Percentiles rank a stretch among this genome's conserved stretches.
phyloP scores from a whole-genome alignment of 1,140 invertebrate species.

The Zeugodacus cucurbitae region DNA sequence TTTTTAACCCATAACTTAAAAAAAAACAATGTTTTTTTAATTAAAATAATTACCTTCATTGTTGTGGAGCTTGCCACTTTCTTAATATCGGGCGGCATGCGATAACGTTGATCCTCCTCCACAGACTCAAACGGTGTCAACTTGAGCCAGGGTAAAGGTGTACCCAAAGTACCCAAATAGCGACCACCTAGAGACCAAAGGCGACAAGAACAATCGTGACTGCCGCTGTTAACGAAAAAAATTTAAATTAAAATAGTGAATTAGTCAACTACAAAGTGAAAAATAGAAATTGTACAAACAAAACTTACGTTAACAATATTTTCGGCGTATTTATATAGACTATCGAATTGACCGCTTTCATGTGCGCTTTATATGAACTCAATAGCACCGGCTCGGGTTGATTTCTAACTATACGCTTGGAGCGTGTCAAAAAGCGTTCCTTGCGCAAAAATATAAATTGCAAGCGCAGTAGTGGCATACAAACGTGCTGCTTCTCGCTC shows the following conservation, averaged over 20 bases:
- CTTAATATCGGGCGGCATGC: slow-evolving; percentile 74
- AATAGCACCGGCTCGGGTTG: slow-evolving; percentile 75
- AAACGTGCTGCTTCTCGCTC: slow-evolving; percentile 66
- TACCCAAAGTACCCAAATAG: slow-evolving; percentile 77
- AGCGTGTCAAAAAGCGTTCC: slow-evolving; percentile 71
- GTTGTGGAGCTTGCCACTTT: slow-evolving; percentile 76
- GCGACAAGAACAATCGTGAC: slow-evolving; percentile 76
- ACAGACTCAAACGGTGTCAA: slow-evolving; percentile 67
- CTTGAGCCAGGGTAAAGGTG: slow-evolving; percentile 70
- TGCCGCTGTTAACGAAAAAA: slow-evolving; percentile 68
- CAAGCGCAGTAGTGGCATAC: slow-evolving; percentile 71
- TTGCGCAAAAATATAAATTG: slow-evolving; percentile 79
- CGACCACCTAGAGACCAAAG: slow-evolving; percentile 76
- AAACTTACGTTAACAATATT: slow-evolving; percentile 71
- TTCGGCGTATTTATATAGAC: slow-evolving; percentile 71
- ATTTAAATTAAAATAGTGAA: background rate
- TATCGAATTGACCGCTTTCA: slow-evolving; percentile 71
- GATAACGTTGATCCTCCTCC: slow-evolving; percentile 62
- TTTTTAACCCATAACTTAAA: background rate
- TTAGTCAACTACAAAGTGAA: background rate
- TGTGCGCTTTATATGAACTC: slow-evolving; percentile 73
- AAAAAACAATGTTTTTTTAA: background rate
- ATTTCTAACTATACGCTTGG: slow-evolving; percentile 71
- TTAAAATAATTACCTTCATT: slow-evolving; percentile 67
- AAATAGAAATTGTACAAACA: background rate